These are phyloP conservation scores for Sylvicapra grimmia DNA, from an alignment of 2,113 vertebrate species.

Conservation along the genomic window DNA sequence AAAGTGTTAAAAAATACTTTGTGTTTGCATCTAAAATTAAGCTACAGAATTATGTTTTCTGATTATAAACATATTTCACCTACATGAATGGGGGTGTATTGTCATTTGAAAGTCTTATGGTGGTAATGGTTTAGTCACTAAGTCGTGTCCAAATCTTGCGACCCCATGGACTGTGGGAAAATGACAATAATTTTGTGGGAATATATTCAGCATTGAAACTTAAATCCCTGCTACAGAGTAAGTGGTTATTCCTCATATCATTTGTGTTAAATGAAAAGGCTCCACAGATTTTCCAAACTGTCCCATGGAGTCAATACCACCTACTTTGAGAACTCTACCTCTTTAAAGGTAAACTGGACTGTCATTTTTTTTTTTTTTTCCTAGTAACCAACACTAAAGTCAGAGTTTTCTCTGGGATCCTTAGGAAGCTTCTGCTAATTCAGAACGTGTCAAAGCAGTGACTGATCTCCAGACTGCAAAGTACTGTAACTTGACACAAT, in stretches of 20 bases:
- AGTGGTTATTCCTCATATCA: not conserved
- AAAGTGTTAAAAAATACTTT: not conserved
- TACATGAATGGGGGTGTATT: not conserved
- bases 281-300: not conserved
- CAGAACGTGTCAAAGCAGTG: not conserved
- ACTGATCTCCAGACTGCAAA: not conserved
- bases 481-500: not conserved
- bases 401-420: not conserved
- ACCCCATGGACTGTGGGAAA: not conserved
- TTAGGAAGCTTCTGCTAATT: not conserved
- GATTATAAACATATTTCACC: not conserved
- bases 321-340: not conserved
- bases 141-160: rapidly evolving
- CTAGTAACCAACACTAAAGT: not conserved
- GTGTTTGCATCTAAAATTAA: not conserved
- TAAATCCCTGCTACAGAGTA: not conserved
- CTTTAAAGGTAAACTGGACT: not conserved
- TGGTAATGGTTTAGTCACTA: not conserved
- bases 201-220: not conserved
- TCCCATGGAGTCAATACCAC: not conserved
- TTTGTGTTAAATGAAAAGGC: not conserved
- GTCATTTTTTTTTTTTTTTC: not conserved
- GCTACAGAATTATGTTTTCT: not conserved
- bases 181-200: not conserved
- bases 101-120: not conserved